Base-by-base conservation (phyloP, 2,797 vertebrate genomes). In the Gallirallus australis region DNA sequence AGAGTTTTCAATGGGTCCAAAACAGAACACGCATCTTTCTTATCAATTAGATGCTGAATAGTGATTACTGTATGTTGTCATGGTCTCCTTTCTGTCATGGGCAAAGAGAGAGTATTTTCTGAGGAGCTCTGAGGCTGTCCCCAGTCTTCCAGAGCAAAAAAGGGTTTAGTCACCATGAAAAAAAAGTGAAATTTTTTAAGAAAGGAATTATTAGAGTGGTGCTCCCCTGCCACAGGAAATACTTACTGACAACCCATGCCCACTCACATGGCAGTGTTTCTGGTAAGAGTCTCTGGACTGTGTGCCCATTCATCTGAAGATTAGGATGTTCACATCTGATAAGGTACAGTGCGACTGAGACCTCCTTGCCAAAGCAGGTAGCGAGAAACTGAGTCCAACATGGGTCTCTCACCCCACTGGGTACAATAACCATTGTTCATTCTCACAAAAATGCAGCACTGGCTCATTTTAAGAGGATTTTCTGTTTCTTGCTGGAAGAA, bases 301-400 rank as follows among this genome's bases (percentile, higher is more conserved):
- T 2, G 0, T 60, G 48, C 7, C 12, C 7, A 3, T 25, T 54
- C 24, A 15, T 57, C 39, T 64, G 48, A 30, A 40, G 39, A 30
- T 61, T 52, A 65, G 6, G 15, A 18, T 0, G 1, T 40, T 85
- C 53, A 39, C 1, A 1, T 27, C 21, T 50, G 56, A 45, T 35
- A 40, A 6, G 15, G 24, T 18, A 10, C 23, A 23, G 53, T 20
- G 20, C 39, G 12, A 40, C 39, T 40, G n/a, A 63, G 12, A 37
- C 5, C 6, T 71, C 50, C 61, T 69, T 30, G 12, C 24, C 35
- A 31, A 70, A 91, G 28, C 5, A 15, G 6, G 11, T 7, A 33
- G 7, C 1, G 3, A 82, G 25, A 56, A 28, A 4, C 2, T 61
- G n/a, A 15, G 12, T 37, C 42, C 27, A 12, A 20, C 0, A 1